A percentile compares a stretch with the other conserved stretches of the same genome.
Evolutionary conservation across 2,888 invertebrate genomes (phyloP).

Genomic region (Drosophila atripex): DNA sequence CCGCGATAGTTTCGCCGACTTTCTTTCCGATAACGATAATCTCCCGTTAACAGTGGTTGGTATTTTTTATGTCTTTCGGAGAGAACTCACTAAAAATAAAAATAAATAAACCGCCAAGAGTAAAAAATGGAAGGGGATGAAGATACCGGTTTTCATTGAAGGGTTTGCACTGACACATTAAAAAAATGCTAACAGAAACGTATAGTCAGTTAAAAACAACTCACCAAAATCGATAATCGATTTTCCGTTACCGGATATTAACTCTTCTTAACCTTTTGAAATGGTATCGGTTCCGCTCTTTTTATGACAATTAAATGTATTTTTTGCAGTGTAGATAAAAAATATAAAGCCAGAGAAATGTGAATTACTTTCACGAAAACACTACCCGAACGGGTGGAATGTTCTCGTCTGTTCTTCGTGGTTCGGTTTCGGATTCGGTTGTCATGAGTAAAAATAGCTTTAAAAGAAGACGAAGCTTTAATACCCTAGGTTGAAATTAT

Average conservation of each 20-base stretch:
- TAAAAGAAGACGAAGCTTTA: not conserved
- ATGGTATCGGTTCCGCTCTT: no score
- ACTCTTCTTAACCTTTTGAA: no score
- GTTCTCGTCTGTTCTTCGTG: slow-evolving; percentile 2
- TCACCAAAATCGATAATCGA: not conserved
- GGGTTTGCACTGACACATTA: not conserved
- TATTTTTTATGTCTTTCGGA: not conserved
- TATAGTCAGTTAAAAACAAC: not conserved
- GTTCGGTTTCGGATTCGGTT: not conserved
- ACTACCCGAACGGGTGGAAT: not conserved
- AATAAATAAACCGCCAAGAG: not conserved
- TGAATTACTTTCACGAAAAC: not conserved
- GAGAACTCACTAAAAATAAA: not conserved
- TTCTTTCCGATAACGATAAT: not conserved
- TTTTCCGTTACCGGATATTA: not conserved
- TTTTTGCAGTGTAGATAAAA: not conserved
- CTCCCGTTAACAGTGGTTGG: not conserved
- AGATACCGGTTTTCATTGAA: not conserved
- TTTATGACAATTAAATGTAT: not conserved
- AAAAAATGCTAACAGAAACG: not conserved
- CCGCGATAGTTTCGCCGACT: not conserved
- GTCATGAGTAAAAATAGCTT: not conserved
- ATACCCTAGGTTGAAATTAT: not conserved
- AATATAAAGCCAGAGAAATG: slow-evolving; percentile 2
- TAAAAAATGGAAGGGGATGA: not conserved